Base-by-base conservation (phyloP, 2,113 vertebrate species). In the Limnothrissa miodon region DNA sequence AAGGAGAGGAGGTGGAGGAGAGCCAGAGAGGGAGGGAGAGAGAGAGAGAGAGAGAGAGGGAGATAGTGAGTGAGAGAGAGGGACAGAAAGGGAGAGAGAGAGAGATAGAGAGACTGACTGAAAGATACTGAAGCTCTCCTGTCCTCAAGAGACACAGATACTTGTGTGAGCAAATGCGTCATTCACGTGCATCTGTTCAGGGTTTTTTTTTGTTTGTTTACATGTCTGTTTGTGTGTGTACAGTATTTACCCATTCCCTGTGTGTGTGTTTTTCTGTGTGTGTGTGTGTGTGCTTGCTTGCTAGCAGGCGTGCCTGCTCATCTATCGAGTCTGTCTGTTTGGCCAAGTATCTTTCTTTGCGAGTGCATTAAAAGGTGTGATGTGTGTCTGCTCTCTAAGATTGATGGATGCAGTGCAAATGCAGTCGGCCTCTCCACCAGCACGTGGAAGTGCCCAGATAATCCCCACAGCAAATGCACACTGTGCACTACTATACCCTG, bases 101-200 rank as follows among this genome's bases (percentile, higher is more conserved):
- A 33, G 62, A 66, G 62, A 11, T 9, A 9, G 59, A 29, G 59
- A 62, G n/a, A 66, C n/a, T 29, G n/a, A 62, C 6, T 10, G 59
- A 66, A 25, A 11, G 29, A 13, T 10, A 33, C 29, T 29, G 36
- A 8, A 70, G 62, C 62, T 13, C 36, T 33, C 8, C 62, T 70
- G 62, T 36, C 11, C 62, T 70, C 25, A 70, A 33, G 62, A 25
- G 29, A 33, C 45, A 74, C 19, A 42, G 29, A 56, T 13, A 17
- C 46, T 23, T 70, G 78, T 66, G 78, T 29, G 19, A 85, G 82
- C 89, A 86, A 51, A 21, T 39, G 88, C 85, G 85, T 83, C 88
- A 91, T 92, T 90, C 90, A 88, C 83, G 86, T 85, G 82, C 83
- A 87, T 84, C 80, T 90, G 90, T 86, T 85, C 89, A 2, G 2